These are phyloP conservation scores for Dipodomys stephensi DNA, from an alignment of 2,113 vertebrate species.

Conservation along the genomic window DNA sequence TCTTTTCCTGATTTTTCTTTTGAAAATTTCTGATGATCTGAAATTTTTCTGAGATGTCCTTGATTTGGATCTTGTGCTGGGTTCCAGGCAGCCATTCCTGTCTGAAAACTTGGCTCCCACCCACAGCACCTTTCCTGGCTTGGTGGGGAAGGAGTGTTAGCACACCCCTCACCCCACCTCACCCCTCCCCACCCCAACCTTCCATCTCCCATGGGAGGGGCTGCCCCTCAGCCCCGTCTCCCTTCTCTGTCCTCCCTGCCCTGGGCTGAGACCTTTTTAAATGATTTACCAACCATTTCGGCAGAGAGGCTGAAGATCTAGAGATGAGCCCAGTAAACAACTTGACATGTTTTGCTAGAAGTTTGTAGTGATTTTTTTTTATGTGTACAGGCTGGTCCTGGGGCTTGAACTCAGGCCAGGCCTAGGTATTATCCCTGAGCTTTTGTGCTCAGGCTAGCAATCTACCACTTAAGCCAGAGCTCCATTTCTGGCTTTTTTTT, in stretches of 20 bases:
- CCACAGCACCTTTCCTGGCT: neutral
- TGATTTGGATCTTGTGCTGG: neutral
- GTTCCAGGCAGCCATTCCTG: neutral
- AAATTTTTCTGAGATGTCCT: neutral
- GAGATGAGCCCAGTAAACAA: neutral
- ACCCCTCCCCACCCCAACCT: neutral
- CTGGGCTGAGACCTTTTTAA: neutral
- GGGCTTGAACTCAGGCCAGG: too few relatives aligned
- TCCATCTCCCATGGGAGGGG: neutral
- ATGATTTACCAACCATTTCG: neutral
- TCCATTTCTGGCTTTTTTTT: too few relatives aligned
- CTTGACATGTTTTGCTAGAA: neutral
- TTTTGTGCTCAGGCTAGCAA: too few relatives aligned
- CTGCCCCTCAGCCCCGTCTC: neutral
- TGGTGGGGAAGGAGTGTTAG: too few relatives aligned
- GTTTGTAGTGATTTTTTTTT: neutral
- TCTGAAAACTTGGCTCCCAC: neutral
- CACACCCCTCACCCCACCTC: neutral
- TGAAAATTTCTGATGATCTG: neutral
- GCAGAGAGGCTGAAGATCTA: neutral
- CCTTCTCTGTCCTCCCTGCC: neutral
- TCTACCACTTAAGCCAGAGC: too few relatives aligned
- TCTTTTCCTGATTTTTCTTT: slow-evolving; percentile 29
- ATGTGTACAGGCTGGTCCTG: too few relatives aligned
- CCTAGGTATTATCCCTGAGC: too few relatives aligned